These are phyloP conservation scores for Diorhabda sublineata DNA, from an alignment of 1,140 invertebrate genomes.

Conservation along the genomic window DNA sequence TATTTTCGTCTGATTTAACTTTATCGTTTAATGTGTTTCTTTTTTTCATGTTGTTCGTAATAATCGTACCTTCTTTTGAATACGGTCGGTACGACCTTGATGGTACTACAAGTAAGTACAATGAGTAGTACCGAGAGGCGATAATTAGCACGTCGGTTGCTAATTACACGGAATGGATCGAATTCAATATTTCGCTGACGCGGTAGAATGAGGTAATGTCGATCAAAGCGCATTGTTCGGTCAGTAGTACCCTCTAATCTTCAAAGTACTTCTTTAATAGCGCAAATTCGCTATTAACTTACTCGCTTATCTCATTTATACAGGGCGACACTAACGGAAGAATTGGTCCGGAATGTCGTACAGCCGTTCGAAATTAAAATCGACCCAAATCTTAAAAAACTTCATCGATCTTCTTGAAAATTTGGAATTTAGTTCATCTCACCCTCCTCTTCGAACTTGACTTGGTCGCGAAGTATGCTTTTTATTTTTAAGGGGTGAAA, in stretches of 20 bases:
- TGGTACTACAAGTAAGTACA: background rate
- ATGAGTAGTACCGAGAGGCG: background rate
- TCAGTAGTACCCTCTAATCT: background rate
- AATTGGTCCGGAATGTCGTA: background rate
- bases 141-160: conserved; percentile 1
- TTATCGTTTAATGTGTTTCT: background rate
- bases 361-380: too few relatives aligned
- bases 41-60: background rate
- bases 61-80: too few relatives aligned
- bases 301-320: background rate
- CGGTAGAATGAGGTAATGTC: background rate
- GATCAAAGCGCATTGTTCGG: background rate
- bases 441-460: too few relatives aligned
- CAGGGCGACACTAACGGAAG: background rate
- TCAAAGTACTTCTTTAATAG: background rate
- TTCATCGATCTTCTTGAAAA: too few relatives aligned
- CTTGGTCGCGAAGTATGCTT: too few relatives aligned
- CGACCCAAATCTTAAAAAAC: too few relatives aligned
- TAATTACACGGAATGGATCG: conserved; percentile 2
- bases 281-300: background rate
- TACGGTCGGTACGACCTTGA: background rate
- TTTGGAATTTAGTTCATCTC: too few relatives aligned
- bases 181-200: conserved; percentile 2
- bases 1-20: conserved; percentile 1
- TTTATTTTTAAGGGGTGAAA: too few relatives aligned